phyloP scores from a whole-genome alignment of 2,888 invertebrate species.

The Parnassius apollo region DNA sequence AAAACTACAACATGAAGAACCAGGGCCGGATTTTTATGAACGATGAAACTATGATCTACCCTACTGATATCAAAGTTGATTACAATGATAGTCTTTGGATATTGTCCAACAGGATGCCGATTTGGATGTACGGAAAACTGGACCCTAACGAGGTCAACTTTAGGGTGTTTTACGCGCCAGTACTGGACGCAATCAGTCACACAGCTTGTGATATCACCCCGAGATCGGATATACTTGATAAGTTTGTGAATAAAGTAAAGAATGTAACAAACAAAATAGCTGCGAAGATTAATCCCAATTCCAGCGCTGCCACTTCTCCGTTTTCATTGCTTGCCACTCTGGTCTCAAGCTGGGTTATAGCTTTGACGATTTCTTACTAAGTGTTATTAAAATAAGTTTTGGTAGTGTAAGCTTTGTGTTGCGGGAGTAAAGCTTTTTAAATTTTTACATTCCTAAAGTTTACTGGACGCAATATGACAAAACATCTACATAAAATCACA shows the following conservation, averaged over 20 bases:
- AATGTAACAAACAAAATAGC: slow-evolving; percentile 63
- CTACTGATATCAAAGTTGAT: slow-evolving; percentile 89
- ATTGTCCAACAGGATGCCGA: slow-evolving; percentile 85
- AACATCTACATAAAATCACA: too few species aligned
- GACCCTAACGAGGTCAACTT: slow-evolving; percentile 85
- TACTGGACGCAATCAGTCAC: slow-evolving; percentile 85
- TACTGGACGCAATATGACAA: too few species aligned
- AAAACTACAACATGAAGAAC: slow-evolving; percentile 84
- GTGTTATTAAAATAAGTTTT: too few species aligned
- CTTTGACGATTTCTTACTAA: slow-evolving; percentile 19
- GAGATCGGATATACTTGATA: slow-evolving; percentile 78
- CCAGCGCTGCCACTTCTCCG: slow-evolving; percentile 39
- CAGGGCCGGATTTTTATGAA: slow-evolving; percentile 88
- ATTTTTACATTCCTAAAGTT: too few species aligned
- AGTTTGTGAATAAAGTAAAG: slow-evolving; percentile 74
- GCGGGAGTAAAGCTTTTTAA: too few species aligned
- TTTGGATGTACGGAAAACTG: slow-evolving; percentile 85
- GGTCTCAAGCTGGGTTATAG: slow-evolving; percentile 19
- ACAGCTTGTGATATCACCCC: slow-evolving; percentile 85
- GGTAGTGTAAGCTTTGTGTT: too few species aligned
- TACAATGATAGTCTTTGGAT: slow-evolving; percentile 87
- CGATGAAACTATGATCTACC: slow-evolving; percentile 86
- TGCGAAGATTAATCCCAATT: slow-evolving; percentile 49
- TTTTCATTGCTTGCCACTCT: slow-evolving; percentile 42
- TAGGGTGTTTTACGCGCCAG: slow-evolving; percentile 85